These are phyloP conservation scores for Ptychobarbus kaznakovi DNA, from an alignment of 2,797 vertebrate species.

Conservation along the genomic window DNA sequence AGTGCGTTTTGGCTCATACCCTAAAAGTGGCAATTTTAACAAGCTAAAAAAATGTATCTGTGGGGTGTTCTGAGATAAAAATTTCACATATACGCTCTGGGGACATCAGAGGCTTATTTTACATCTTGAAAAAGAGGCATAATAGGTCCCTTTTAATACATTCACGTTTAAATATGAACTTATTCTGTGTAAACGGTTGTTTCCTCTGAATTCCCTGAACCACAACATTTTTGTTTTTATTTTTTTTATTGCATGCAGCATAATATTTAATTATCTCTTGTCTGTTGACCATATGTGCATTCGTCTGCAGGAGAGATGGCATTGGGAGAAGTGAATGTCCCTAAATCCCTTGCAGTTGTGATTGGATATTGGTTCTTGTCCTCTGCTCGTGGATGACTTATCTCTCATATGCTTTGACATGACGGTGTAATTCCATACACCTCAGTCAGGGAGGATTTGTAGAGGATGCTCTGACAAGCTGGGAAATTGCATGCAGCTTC, in stretches of 20 bases:
- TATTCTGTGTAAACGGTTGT: background rate
- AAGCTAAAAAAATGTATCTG: too few species aligned
- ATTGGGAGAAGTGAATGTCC: background rate
- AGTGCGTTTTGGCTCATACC: too few species aligned
- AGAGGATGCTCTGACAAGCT: slow-evolving; percentile 30
- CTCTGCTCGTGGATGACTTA: slow-evolving; percentile 65
- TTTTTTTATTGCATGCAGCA: background rate
- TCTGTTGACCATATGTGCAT: background rate
- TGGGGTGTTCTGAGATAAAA: too few species aligned
- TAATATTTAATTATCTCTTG: background rate
- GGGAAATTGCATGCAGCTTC: slow-evolving; percentile 50
- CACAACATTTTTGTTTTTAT: background rate
- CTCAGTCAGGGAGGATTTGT: slow-evolving; percentile 68
- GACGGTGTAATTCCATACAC: slow-evolving; percentile 58
- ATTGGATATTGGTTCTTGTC: slow-evolving; percentile 71
- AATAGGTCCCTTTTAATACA: background rate
- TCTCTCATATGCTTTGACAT: slow-evolving; percentile 58
- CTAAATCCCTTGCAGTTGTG: slow-evolving; percentile 42
- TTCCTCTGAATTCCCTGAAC: background rate
- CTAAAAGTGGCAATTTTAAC: too few species aligned
- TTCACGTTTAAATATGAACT: background rate
- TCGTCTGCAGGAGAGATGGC: background rate
- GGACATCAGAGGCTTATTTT: too few species aligned
- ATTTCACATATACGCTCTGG: too few species aligned
- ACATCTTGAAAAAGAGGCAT: too few species aligned